These are phyloP conservation scores for Hypolimnas misippus DNA, from an alignment of 2,888 invertebrate species.

Conservation along the genomic window DNA sequence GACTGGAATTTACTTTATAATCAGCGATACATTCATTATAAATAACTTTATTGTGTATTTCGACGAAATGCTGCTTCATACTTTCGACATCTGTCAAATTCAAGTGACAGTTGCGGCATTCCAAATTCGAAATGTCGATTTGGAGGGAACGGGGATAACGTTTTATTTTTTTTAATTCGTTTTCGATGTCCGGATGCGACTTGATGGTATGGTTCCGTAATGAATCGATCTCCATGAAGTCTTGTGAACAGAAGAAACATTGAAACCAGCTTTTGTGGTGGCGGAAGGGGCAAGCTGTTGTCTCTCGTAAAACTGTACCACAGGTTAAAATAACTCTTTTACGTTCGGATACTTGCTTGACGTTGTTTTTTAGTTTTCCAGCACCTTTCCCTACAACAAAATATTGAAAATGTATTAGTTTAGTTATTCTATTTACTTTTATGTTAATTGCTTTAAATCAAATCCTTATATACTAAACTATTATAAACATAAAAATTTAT, in stretches of 20 bases:
- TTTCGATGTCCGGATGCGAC: slow-evolving; percentile 56
- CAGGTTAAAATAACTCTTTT: slow-evolving; percentile 66
- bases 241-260: slow-evolving; percentile 70
- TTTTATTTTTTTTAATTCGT: slow-evolving; percentile 66
- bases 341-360: slow-evolving; percentile 65
- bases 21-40: slow-evolving; percentile 74
- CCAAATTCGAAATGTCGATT: slow-evolving; percentile 69
- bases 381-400: background rate
- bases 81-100: slow-evolving; percentile 59
- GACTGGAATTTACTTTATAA: slow-evolving; percentile 66
- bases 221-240: slow-evolving; percentile 66
- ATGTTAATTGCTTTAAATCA: too few relatives aligned
- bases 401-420: too few relatives aligned
- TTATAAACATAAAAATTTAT: too few relatives aligned
- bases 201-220: slow-evolving; percentile 57
- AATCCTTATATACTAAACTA: too few relatives aligned
- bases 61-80: slow-evolving; percentile 63
- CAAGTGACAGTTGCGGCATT: slow-evolving; percentile 64
- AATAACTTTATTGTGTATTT: slow-evolving; percentile 60
- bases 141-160: slow-evolving; percentile 71
- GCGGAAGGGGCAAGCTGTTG: slow-evolving; percentile 73
- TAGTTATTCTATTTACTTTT: too few relatives aligned
- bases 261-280: slow-evolving; percentile 77
- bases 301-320: slow-evolving; percentile 59
- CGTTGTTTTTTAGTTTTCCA: slow-evolving; percentile 33